phyloP scores from a whole-genome alignment of 2,797 vertebrate genomes.

The Leptoclinus maculatus region DNA sequence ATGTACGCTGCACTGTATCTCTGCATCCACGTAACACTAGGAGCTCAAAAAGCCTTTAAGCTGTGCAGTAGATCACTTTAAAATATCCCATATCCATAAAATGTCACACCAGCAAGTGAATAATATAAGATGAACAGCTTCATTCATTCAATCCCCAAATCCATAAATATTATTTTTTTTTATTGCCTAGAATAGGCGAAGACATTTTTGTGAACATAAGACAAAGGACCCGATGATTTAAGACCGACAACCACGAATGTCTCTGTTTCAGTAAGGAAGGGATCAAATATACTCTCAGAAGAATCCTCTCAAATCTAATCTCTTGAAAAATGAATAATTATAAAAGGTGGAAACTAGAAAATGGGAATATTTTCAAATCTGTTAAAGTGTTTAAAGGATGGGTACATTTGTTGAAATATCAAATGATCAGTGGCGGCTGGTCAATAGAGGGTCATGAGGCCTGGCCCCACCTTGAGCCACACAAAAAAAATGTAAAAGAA shows the following conservation, averaged over 20 bases:
- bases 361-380: not conserved
- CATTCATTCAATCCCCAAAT: slow-evolving; percentile 6
- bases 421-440: no score
- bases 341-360: not conserved
- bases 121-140: slow-evolving; percentile 36
- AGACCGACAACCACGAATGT: not conserved
- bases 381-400: not conserved
- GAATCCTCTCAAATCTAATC: not conserved
- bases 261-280: not conserved
- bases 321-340: not conserved
- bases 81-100: slow-evolving; percentile 48
- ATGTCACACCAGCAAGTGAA: slow-evolving; percentile 36
- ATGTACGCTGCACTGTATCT: not conserved
- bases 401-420: no score
- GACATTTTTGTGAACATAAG: slow-evolving; percentile 13
- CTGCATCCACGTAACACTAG: not conserved
- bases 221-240: slow-evolving; percentile 34
- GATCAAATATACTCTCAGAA: not conserved
- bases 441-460: no score
- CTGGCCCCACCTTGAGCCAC: no score
- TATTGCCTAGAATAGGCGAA: not conserved
- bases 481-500: no score
- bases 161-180: slow-evolving; percentile 35
- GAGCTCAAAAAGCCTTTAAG: slow-evolving; percentile 5
- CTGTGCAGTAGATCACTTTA: slow-evolving; percentile 34